Evolutionary conservation across 1,140 invertebrate species (phyloP).

Genomic region (Ruditapes philippinarum): DNA sequence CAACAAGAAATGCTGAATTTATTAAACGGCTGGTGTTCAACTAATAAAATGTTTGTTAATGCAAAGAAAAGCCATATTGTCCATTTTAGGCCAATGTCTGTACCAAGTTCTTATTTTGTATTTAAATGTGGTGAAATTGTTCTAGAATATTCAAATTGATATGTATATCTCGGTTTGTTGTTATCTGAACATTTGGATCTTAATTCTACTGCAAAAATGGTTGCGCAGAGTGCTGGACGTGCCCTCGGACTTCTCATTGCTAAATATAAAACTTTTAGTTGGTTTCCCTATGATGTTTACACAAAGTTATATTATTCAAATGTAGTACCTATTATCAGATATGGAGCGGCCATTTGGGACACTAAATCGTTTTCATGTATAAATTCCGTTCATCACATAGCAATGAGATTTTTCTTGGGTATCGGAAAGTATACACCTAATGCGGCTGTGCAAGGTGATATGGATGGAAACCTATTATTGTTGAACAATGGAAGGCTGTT

Average conservation of each 20-base stretch:
- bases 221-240: neutral
- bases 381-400: neutral
- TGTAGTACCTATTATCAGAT: neutral
- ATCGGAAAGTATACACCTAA: neutral
- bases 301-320: neutral
- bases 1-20: neutral
- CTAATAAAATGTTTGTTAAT: conserved; percentile 9
- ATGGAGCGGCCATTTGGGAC: neutral
- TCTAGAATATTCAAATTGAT: neutral
- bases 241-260: conserved; percentile 1
- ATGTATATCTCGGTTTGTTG: conserved; percentile 26
- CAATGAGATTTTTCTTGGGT: conserved; percentile 19
- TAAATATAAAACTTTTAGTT: neutral
- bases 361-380: neutral
- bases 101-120: neutral
- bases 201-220: neutral
- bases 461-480: neutral
- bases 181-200: neutral
- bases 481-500: neutral
- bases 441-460: neutral
- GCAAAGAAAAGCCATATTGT: neutral
- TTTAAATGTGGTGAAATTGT: neutral
- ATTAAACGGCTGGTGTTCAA: neutral
- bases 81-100: neutral
- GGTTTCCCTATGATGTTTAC: neutral